phyloP scores from a whole-genome alignment of 2,888 invertebrate genomes.

The Lissonota sp. region DNA sequence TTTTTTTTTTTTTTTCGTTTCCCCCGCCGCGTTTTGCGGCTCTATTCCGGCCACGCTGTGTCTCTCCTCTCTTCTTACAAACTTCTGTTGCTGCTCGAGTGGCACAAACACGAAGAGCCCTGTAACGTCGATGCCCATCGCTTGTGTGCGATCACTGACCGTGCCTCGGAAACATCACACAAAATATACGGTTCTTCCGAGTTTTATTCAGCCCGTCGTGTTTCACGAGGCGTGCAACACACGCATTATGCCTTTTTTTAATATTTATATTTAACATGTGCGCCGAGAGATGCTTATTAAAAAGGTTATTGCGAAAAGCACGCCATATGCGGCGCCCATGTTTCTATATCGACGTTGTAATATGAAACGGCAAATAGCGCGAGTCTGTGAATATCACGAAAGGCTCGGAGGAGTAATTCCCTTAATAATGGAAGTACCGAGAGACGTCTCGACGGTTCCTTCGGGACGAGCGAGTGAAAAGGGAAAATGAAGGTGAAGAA shows the following conservation, averaged over 20 bases:
- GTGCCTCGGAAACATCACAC: conserved; percentile 71
- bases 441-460: conserved; percentile 54
- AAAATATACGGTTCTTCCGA: conserved; percentile 71
- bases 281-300: background rate
- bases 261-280: too few species aligned
- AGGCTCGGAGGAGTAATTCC: conserved; percentile 43
- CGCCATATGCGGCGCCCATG: too few species aligned
- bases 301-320: background rate
- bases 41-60: conserved; percentile 64
- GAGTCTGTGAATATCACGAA: conserved; percentile 38
- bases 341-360: conserved; percentile 13
- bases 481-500: conserved; percentile 35
- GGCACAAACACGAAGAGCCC: conserved; percentile 49
- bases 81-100: conserved; percentile 63
- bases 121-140: conserved; percentile 58
- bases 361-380: conserved; percentile 62
- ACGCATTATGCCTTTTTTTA: conserved; percentile 21
- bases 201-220: conserved; percentile 76
- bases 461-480: conserved; percentile 5
- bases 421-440: conserved; percentile 51
- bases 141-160: conserved; percentile 73
- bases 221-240: conserved; percentile 72
- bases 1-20: conserved; percentile 65
- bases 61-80: conserved; percentile 42
- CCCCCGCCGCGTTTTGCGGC: conserved; percentile 50